Evolutionary conservation across 2,113 vertebrate species (phyloP).

Genomic region (Lagopus muta): DNA sequence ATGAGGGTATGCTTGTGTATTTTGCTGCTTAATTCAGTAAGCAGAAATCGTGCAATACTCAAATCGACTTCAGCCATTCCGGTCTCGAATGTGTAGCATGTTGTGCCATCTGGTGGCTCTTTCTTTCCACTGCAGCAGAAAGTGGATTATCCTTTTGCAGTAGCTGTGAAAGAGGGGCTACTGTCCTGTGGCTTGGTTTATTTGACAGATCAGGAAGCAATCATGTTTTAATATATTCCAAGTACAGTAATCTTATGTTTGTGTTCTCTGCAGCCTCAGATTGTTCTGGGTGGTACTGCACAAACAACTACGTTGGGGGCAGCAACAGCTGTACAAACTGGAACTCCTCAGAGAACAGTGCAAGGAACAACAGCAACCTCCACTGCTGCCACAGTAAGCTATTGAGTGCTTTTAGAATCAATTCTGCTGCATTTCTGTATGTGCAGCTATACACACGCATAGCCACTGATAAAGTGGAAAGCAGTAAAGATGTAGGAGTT

Average conservation of each 20-base stretch:
- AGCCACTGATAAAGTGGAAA: neutral
- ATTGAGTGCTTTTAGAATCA: neutral
- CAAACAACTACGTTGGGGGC: constrained; percentile 83
- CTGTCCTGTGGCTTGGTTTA: neutral
- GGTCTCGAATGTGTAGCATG: neutral
- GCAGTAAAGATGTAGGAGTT: neutral
- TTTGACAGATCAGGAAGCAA: neutral
- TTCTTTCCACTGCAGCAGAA: neutral
- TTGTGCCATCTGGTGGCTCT: constrained; percentile 72
- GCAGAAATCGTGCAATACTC: neutral
- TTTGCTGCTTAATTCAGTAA: neutral
- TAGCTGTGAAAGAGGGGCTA: neutral
- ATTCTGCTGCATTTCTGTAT: neutral
- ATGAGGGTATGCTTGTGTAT: neutral
- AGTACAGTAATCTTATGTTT: neutral
- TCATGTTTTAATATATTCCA: rapidly evolving
- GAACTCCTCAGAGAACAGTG: constrained; percentile 85
- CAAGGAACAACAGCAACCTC: constrained; percentile 83
- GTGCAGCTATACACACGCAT: rapidly evolving
- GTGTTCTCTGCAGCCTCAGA: constrained; percentile 82
- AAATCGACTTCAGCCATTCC: neutral
- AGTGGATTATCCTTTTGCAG: neutral
- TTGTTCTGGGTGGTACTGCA: constrained; percentile 87
- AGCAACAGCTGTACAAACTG: constrained; percentile 86
- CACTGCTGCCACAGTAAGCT: constrained; percentile 86